These are phyloP conservation scores for Acholoe squamosa DNA, from an alignment of 2,888 invertebrate species.

Conservation along the genomic window DNA sequence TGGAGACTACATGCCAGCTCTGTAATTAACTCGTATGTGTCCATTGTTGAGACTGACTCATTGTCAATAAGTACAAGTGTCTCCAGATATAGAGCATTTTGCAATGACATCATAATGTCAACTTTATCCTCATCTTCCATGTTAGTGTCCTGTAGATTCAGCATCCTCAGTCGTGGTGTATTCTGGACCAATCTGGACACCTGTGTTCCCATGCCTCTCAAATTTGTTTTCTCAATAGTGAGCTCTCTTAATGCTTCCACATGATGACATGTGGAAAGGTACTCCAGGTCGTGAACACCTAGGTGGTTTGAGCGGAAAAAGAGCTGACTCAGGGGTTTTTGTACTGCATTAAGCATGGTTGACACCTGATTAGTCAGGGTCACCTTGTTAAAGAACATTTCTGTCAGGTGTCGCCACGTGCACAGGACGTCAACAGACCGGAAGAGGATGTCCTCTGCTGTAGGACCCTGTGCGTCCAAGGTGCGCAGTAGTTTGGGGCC, in stretches of 20 bases:
- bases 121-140: conserved; percentile 61
- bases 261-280: conserved; percentile 62
- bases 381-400: conserved; percentile 59
- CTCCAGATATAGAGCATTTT: not conserved
- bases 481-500: conserved; percentile 59
- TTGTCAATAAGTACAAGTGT: conserved; percentile 63
- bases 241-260: conserved; percentile 53
- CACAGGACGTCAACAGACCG: conserved; percentile 52
- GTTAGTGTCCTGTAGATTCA: conserved; percentile 64
- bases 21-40: conserved; percentile 63
- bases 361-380: conserved; percentile 50
- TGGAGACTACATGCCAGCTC: conserved; percentile 64
- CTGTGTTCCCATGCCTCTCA: conserved; percentile 29
- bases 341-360: conserved; percentile 45
- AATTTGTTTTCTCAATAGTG: conserved; percentile 62
- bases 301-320: conserved; percentile 51
- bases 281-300: conserved; percentile 59
- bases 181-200: conserved; percentile 4
- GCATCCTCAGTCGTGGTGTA: conserved; percentile 3
- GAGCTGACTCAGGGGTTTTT: conserved; percentile 54
- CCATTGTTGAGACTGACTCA: conserved; percentile 53
- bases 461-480: conserved; percentile 37
- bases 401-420: conserved; percentile 63
- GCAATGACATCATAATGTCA: conserved; percentile 46
- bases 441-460: conserved; percentile 49